phyloP scores from a whole-genome alignment of 1,140 invertebrate genomes.

The Marisa cornuarietis region DNA sequence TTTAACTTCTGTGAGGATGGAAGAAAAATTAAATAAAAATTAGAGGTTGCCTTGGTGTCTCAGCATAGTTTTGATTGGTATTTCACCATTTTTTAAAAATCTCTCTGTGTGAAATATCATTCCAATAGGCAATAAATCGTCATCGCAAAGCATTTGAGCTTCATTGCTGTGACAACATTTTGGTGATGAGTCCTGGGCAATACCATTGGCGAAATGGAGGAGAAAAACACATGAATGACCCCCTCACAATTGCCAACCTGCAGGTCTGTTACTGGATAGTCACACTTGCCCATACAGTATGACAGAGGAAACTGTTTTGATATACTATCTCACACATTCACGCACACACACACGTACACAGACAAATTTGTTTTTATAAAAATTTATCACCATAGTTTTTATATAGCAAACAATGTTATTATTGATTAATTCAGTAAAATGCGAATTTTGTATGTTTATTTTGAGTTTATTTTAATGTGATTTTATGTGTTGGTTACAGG shows the following conservation, averaged over 20 bases:
- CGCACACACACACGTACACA: background rate
- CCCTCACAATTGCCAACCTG: conserved; percentile 82
- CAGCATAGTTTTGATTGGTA: too few relatives aligned
- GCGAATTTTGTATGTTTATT: background rate
- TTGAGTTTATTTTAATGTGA: background rate
- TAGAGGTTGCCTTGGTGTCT: too few relatives aligned
- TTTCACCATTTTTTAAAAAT: too few relatives aligned
- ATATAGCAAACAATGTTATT: background rate
- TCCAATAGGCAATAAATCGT: conserved; percentile 52
- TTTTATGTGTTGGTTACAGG: conserved; percentile 65
- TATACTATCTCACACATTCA: background rate
- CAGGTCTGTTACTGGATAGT: conserved; percentile 48
- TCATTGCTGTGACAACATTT: conserved; percentile 72
- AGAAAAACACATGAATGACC: conserved; percentile 98
- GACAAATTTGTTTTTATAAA: too few relatives aligned
- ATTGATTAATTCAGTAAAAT: background rate
- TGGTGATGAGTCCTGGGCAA: conserved; percentile 92
- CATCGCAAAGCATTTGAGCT: conserved; percentile 59
- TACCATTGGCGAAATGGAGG: conserved; percentile 97
- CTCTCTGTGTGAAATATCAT: background rate
- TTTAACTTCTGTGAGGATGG: too few relatives aligned
- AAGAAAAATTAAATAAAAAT: too few relatives aligned
- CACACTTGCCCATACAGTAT: too few relatives aligned
- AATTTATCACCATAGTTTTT: background rate
- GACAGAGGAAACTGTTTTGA: too few relatives aligned